Base-by-base conservation (phyloP, 2,113 vertebrate species). In the Ciconia stormi region DNA sequence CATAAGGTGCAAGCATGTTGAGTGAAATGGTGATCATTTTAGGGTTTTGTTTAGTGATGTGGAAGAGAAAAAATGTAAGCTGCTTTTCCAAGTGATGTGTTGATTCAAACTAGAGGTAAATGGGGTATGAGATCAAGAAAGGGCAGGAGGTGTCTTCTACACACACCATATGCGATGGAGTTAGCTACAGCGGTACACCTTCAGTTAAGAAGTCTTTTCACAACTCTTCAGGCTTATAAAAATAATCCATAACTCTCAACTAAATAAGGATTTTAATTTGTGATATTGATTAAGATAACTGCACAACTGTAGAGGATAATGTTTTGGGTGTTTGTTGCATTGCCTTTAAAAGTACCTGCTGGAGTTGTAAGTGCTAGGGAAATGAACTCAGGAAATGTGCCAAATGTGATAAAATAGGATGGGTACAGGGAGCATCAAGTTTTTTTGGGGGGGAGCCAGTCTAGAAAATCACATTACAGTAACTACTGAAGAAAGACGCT, bases 111-210 rank as follows among this genome's bases (percentile, higher is more conserved):
- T 77, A 23, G 55, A 65, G 26, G 16, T 84, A 52, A 36, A 47
- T 3, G 14, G 6, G 13, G 19, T 78, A 2, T 7, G 40, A 77
- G 20, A 32, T 70, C 26, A 22, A 65, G 46, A 27, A 38, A 65
- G 44, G 62, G 29, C 62, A 56, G 32, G 38, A 76, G 22, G 14
- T 42, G 17, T 83, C 52, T 29, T 83, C 16, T 83, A 2, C 16
- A 4, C 23, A 7, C 1, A 11, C 22, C 11, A 6, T 0, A 1
- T 44, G 18, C 7, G 9, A 3, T 65, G 23, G 55, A 47, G 46
- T 30, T 79, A 63, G 19, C 25, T 47, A 18, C n/a, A 52, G 29
- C 0, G 11, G 11, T 61, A 7, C 1, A 3, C 49, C 46, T 78
- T 73, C 3, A 2, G 13, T 56, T 89, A 34, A 85, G 26, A 61